phyloP scores from a whole-genome alignment of 2,797 vertebrate species.

The Glyptemys insculpta region DNA sequence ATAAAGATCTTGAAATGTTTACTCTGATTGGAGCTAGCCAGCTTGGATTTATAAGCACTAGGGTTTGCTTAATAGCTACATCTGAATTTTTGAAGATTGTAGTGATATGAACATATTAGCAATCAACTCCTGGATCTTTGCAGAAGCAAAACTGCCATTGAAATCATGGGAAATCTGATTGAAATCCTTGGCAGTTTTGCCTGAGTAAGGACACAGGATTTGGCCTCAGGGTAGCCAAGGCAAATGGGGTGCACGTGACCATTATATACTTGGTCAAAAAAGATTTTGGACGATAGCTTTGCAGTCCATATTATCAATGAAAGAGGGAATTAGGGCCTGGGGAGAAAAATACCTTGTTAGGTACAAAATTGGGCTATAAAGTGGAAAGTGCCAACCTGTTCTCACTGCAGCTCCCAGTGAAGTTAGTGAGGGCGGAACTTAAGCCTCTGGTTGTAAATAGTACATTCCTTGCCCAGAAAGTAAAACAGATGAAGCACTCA shows the following conservation, averaged over 20 bases:
- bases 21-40: background rate
- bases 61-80: background rate
- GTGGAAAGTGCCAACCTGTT: background rate
- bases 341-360: background rate
- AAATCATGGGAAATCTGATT: background rate
- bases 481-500: background rate
- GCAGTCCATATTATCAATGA: background rate
- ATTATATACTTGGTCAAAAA: accelerated
- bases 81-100: background rate
- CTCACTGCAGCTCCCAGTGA: background rate
- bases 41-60: background rate
- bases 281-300: background rate
- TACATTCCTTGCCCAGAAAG: background rate
- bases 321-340: accelerated
- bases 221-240: background rate
- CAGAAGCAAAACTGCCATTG: background rate
- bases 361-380: background rate
- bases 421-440: background rate
- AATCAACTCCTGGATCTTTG: background rate
- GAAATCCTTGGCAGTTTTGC: background rate
- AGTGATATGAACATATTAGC: background rate
- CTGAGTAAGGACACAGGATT: background rate
- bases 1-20: background rate
- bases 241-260: background rate
- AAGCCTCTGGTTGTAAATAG: background rate